Percentiles rank a stretch among this genome's conserved stretches.
These are phyloP conservation scores for Caenorhabditis becei DNA, from an alignment of 2,888 invertebrate genomes.

Conservation along the genomic window DNA sequence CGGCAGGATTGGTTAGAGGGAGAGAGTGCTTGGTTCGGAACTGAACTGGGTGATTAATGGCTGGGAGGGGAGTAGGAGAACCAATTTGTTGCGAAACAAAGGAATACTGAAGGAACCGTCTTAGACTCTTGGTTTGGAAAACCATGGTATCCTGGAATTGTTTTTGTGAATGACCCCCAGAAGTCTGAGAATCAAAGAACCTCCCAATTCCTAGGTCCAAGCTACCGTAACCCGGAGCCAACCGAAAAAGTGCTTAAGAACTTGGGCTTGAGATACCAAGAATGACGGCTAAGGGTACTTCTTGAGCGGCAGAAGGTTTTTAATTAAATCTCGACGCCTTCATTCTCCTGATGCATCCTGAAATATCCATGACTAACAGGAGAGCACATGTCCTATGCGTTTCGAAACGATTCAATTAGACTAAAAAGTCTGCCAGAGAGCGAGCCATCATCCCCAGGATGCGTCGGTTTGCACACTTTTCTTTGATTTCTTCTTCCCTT, in stretches of 20 bases:
- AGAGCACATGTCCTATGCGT: constrained; percentile 44
- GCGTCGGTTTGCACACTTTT: background rate
- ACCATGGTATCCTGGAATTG: background rate
- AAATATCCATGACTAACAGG: constrained; percentile 51
- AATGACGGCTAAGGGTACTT: constrained; percentile 37
- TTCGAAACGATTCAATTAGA: constrained; percentile 52
- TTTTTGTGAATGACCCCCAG: background rate
- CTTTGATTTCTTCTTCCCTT: constrained; percentile 9
- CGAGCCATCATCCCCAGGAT: constrained; percentile 23
- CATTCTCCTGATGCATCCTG: constrained; percentile 50
- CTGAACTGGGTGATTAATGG: constrained; percentile 42
- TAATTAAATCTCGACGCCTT: constrained; percentile 48
- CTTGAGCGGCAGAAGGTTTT: constrained; percentile 43
- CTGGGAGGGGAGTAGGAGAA: constrained; percentile 9
- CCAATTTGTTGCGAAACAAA: constrained; percentile 42
- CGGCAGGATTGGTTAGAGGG: constrained; percentile 41
- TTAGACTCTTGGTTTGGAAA: constrained; percentile 1
- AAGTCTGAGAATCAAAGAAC: background rate
- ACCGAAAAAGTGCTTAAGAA: constrained; percentile 31
- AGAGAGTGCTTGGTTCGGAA: constrained; percentile 47
- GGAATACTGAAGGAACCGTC: background rate
- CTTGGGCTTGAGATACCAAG: constrained; percentile 22
- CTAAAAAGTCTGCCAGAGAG: constrained; percentile 39
- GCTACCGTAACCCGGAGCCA: background rate
- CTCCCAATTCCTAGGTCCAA: background rate